phyloP scores from a whole-genome alignment of 37 sponge, comb jelly and placozoan species.

The Theonella swinhoei region DNA sequence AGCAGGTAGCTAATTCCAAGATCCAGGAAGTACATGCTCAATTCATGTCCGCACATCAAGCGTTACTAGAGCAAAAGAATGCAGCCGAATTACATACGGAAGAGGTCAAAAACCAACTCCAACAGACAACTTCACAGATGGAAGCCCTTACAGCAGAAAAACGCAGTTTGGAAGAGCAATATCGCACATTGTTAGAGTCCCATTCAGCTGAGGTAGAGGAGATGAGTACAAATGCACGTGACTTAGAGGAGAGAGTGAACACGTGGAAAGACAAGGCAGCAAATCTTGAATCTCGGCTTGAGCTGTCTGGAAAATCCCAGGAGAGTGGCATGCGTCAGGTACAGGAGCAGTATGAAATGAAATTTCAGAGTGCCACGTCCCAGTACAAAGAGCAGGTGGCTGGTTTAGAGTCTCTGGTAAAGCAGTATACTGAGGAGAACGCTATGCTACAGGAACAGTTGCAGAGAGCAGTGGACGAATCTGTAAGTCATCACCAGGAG shows the following conservation, averaged over 20 bases:
- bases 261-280: constrained; percentile 62
- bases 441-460: neutral
- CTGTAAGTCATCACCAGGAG: constrained; percentile 17
- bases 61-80: constrained; percentile 26
- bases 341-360: constrained; percentile 1
- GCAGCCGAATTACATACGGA: neutral
- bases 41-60: constrained; percentile 42
- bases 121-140: neutral
- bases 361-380: neutral
- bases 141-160: neutral
- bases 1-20: constrained; percentile 65
- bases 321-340: neutral
- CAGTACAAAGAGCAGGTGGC: neutral
- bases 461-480: neutral
- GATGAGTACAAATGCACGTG: neutral
- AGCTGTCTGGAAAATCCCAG: neutral
- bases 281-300: constrained; percentile 32
- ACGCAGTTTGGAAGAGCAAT: constrained; percentile 7
- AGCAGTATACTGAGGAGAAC: constrained; percentile 6
- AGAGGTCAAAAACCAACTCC: neutral
- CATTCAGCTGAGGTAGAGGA: constrained; percentile 35
- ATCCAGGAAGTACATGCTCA: constrained; percentile 53
- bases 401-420: neutral
- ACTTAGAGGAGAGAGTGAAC: constrained; percentile 25
- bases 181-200: constrained; percentile 4